phyloP scores from a whole-genome alignment of 2,797 vertebrate genomes.

The Protosalanx chinensis region DNA sequence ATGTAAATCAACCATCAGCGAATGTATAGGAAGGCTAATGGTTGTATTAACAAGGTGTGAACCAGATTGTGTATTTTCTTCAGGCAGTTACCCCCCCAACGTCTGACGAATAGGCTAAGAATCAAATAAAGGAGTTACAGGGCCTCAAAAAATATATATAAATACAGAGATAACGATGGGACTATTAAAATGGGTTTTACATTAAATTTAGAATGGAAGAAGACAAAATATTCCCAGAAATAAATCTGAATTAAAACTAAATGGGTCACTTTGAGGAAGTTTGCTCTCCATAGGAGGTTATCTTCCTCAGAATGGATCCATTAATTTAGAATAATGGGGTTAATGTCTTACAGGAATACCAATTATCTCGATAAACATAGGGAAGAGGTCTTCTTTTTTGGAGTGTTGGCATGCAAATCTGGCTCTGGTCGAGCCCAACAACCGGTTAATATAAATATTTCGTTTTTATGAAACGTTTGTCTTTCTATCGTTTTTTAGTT shows the following conservation, averaged over 20 bases:
- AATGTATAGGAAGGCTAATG: constrained; percentile 81
- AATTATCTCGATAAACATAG: constrained; percentile 58
- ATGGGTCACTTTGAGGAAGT: constrained; percentile 40
- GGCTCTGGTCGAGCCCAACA: constrained; percentile 25
- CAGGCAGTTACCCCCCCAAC: constrained; percentile 47
- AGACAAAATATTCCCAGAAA: constrained; percentile 6
- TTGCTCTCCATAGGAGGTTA: constrained; percentile 66
- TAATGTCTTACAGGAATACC: constrained; percentile 65
- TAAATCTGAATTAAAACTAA: not conserved
- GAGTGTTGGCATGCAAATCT: constrained; percentile 59
- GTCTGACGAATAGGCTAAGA: constrained; percentile 51
- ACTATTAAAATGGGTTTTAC: not conserved
- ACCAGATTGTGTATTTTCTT: constrained; percentile 59
- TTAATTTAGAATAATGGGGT: constrained; percentile 73
- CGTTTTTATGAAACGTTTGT: not conserved
- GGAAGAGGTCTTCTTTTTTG: constrained; percentile 22
- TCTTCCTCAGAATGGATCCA: constrained; percentile 69
- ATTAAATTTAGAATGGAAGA: not conserved
- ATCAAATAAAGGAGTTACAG: constrained; percentile 47
- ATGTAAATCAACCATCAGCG: constrained; percentile 84
- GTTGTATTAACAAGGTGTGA: constrained; percentile 85
- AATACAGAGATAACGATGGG: not conserved
- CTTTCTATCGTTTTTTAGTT: not conserved
- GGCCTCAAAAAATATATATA: not conserved
- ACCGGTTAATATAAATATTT: constrained; percentile 45